Conservation (phyloP, 2,888 invertebrate genomes). For the Crematogaster levior region DNA sequence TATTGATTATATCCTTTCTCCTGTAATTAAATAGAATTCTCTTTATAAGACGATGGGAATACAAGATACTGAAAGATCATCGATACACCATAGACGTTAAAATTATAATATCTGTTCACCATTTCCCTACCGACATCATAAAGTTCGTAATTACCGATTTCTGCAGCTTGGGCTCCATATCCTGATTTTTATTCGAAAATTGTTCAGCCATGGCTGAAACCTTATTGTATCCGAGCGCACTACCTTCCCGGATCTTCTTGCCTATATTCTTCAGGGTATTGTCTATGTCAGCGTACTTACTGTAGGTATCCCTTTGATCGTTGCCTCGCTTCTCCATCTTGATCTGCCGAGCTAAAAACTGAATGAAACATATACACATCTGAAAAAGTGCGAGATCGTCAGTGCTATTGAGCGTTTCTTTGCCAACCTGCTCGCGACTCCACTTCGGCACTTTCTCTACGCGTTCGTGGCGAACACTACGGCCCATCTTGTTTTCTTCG, state of each 20-base stretch:
- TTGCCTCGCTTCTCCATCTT: slow-evolving; percentile 90
- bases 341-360: slow-evolving; percentile 89
- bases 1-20: background rate
- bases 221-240: slow-evolving; percentile 90
- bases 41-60: background rate
- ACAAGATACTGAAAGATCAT: background rate
- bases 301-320: slow-evolving; percentile 88
- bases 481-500: slow-evolving; percentile 90
- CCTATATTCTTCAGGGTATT: slow-evolving; percentile 90
- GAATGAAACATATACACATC: slow-evolving; percentile 82
- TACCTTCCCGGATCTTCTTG: slow-evolving; percentile 92
- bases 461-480: slow-evolving; percentile 89
- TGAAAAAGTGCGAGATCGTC: slow-evolving; percentile 65
- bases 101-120: slow-evolving; percentile 52
- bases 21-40: background rate
- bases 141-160: slow-evolving; percentile 86
- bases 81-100: background rate
- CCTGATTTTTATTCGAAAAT: slow-evolving; percentile 88
- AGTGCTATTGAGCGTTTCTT: slow-evolving; percentile 48
- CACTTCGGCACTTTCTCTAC: slow-evolving; percentile 92
- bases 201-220: slow-evolving; percentile 96
- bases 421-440: slow-evolving; percentile 92
- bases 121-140: slow-evolving; percentile 45
- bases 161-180: slow-evolving; percentile 86
- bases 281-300: slow-evolving; percentile 91